These are phyloP conservation scores for Tachypleus tridentatus DNA, from an alignment of 1,140 invertebrate species.

Conservation along the genomic window DNA sequence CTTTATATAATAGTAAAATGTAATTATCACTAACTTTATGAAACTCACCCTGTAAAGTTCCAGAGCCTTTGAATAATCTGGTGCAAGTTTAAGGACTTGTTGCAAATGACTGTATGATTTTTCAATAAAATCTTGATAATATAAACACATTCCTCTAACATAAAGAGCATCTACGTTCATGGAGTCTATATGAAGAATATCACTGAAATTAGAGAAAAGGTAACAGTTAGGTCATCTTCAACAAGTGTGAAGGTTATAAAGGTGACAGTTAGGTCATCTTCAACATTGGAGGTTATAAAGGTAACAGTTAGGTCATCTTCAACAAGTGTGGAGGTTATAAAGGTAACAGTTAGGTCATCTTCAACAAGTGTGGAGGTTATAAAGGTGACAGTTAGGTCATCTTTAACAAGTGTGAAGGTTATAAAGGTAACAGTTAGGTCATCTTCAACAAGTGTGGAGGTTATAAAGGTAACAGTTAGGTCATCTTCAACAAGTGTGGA, in stretches of 20 bases:
- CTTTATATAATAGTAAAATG: too few relatives aligned
- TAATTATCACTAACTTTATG: too few relatives aligned
- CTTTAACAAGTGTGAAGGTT: neutral
- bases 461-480: too few relatives aligned
- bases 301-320: too few relatives aligned
- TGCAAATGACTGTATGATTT: constrained; percentile 83
- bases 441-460: too few relatives aligned
- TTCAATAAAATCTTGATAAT: constrained; percentile 81
- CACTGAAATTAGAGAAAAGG: constrained; percentile 40
- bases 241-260: neutral
- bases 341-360: too few relatives aligned
- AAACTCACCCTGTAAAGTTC: constrained; percentile 77
- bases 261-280: too few relatives aligned
- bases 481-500: too few relatives aligned
- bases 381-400: neutral
- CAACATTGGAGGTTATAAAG: too few relatives aligned
- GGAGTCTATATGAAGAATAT: constrained; percentile 62
- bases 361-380: too few relatives aligned
- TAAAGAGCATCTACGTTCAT: constrained; percentile 82
- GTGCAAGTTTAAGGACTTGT: constrained; percentile 73
- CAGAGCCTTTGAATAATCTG: constrained; percentile 78
- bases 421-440: too few relatives aligned
- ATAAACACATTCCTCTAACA: constrained; percentile 77
- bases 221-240: neutral
- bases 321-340: too few relatives aligned